Evolutionary conservation across 2,888 invertebrate genomes (phyloP).

Genomic region (Tenthredo amoena): DNA sequence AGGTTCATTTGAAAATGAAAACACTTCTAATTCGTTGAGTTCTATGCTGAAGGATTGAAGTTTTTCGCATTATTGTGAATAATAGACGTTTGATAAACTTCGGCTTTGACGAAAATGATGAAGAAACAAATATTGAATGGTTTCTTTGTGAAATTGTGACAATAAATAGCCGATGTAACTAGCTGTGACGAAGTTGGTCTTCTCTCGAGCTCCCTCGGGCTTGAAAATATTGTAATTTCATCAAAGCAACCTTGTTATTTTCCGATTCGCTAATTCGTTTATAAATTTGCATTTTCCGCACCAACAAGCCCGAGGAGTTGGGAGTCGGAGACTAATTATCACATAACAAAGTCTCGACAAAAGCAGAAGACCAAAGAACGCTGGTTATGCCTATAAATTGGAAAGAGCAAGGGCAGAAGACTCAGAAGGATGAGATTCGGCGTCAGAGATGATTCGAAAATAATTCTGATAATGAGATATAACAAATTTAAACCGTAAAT

Average conservation of each 20-base stretch:
- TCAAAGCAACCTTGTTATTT: slow-evolving; percentile 63
- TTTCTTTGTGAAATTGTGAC: background rate
- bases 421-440: background rate
- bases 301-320: slow-evolving; percentile 57
- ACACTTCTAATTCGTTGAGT: background rate
- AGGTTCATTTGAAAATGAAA: background rate
- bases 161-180: background rate
- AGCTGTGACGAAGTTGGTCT: slow-evolving; percentile 2
- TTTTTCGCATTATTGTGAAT: background rate
- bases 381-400: slow-evolving; percentile 24
- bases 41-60: background rate
- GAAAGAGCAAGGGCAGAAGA: slow-evolving; percentile 13
- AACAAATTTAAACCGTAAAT: slow-evolving; percentile 19
- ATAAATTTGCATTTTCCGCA: slow-evolving; percentile 62
- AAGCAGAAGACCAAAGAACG: slow-evolving; percentile 1
- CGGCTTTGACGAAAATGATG: background rate
- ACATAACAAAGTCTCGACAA: slow-evolving; percentile 55
- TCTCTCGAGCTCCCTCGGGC: slow-evolving; percentile 10
- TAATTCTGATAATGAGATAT: slow-evolving; percentile 42
- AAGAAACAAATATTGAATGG: background rate
- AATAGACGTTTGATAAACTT: background rate
- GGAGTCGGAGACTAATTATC: slow-evolving; percentile 56
- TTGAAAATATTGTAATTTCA: slow-evolving; percentile 25
- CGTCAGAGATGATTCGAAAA: slow-evolving; percentile 31
- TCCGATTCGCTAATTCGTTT: slow-evolving; percentile 65